Evolutionary conservation across 1,140 invertebrate species (phyloP).

Genomic region (Drosophila lowei): DNA sequence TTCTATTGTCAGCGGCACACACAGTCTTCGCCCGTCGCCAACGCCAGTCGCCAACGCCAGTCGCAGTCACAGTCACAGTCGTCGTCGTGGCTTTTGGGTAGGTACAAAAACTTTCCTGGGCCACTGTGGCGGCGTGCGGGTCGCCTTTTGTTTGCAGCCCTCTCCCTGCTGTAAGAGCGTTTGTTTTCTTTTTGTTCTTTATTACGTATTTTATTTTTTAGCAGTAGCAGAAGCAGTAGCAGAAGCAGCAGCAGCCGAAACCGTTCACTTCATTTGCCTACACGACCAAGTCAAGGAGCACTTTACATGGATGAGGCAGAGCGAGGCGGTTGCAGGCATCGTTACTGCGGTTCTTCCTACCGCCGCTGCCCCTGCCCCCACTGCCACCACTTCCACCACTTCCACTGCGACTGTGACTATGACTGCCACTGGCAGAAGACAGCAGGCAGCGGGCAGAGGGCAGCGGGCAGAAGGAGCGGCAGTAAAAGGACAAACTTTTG

Average conservation of each 20-base stretch:
- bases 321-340: slow-evolving; percentile 25
- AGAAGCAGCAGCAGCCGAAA: slow-evolving; percentile 25
- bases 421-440: slow-evolving; percentile 1
- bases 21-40: slow-evolving; percentile 20
- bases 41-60: not conserved
- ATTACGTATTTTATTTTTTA: slow-evolving; percentile 62
- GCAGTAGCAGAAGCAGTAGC: slow-evolving; percentile 23
- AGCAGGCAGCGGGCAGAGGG: not conserved
- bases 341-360: slow-evolving; percentile 54
- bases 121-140: slow-evolving; percentile 61
- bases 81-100: slow-evolving; percentile 34
- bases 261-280: slow-evolving; percentile 79
- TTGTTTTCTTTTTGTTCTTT: slow-evolving; percentile 54
- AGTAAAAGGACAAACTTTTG: slow-evolving; percentile 77
- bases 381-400: not conserved
- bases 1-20: slow-evolving; percentile 67
- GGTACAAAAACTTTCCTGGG: slow-evolving; percentile 57
- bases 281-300: slow-evolving; percentile 69
- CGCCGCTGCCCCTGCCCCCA: slow-evolving; percentile 18
- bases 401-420: not conserved
- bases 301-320: slow-evolving; percentile 44
- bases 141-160: slow-evolving; percentile 66
- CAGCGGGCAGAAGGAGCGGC: slow-evolving; percentile 4
- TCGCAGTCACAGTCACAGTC: too few species aligned
- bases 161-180: slow-evolving; percentile 29